Evolutionary conservation across 1,140 invertebrate species (phyloP).

Genomic region (Brachionus rotundiformis): DNA sequence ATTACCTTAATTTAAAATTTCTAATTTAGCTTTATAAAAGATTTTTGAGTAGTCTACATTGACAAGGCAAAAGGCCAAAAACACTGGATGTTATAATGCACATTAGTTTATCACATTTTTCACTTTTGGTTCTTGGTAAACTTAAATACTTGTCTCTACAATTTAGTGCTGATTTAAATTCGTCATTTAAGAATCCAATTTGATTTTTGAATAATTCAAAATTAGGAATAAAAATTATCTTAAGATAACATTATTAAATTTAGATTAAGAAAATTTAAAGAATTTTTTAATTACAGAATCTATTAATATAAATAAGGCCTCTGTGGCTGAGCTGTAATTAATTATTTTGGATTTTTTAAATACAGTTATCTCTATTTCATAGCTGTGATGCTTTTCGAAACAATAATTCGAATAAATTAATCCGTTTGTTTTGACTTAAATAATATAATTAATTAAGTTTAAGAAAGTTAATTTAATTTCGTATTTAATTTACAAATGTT

Average conservation of each 20-base stretch:
- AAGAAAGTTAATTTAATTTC: too few species aligned
- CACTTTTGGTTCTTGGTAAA: background rate
- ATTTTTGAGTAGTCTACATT: slow-evolving; percentile 41
- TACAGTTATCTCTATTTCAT: slow-evolving; percentile 37
- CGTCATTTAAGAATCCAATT: background rate
- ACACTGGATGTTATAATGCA: background rate
- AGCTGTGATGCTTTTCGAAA: slow-evolving; percentile 18
- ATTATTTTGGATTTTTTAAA: background rate
- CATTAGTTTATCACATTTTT: slow-evolving; percentile 3
- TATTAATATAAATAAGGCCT: background rate
- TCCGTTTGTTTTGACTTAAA: background rate
- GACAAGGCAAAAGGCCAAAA: slow-evolving; percentile 5
- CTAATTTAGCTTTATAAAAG: background rate
- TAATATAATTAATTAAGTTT: background rate
- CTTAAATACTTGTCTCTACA: background rate
- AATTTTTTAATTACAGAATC: slow-evolving; percentile 5
- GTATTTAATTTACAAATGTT: background rate
- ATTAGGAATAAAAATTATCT: background rate
- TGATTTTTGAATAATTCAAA: background rate
- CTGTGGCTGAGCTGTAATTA: background rate
- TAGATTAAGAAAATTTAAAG: background rate
- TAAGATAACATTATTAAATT: background rate
- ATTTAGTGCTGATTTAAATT: background rate
- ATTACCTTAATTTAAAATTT: slow-evolving; percentile 70
- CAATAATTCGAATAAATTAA: background rate